These are phyloP conservation scores for Erinaceus europaeus DNA, from an alignment of 2,113 vertebrate genomes.

Conservation along the genomic window DNA sequence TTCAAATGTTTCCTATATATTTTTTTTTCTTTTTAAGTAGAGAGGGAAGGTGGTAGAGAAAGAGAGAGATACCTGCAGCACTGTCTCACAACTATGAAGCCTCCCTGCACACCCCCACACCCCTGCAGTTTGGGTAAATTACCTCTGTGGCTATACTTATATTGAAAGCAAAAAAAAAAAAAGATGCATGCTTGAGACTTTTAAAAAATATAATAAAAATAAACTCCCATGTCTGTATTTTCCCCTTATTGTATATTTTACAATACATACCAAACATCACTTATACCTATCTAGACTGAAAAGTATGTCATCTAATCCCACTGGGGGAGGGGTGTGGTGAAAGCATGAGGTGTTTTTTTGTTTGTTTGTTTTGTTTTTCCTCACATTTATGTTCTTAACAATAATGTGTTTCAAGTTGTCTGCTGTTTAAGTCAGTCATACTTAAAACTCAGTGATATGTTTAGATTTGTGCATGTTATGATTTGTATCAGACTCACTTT, in stretches of 20 bases:
- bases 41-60: background rate
- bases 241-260: background rate
- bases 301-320: background rate
- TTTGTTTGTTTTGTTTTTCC: background rate
- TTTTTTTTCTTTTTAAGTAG: background rate
- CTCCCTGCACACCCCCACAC: too few species aligned
- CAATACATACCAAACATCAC: too few species aligned
- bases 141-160: too few species aligned
- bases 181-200: background rate
- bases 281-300: background rate
- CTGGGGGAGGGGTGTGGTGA: background rate
- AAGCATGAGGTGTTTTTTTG: too few species aligned
- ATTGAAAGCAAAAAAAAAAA: too few species aligned
- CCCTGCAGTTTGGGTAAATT: too few species aligned
- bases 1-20: too few species aligned
- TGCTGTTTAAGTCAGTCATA: background rate
- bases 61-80: background rate
- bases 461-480: background rate
- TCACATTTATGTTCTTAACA: slow-evolving; percentile 20
- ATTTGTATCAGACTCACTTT: background rate
- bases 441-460: slow-evolving; percentile 2
- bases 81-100: too few species aligned
- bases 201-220: background rate
- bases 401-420: background rate
- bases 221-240: background rate